Conservation (phyloP, 2,113 vertebrate genomes). For the Epinephelus cyanopodus region DNA sequence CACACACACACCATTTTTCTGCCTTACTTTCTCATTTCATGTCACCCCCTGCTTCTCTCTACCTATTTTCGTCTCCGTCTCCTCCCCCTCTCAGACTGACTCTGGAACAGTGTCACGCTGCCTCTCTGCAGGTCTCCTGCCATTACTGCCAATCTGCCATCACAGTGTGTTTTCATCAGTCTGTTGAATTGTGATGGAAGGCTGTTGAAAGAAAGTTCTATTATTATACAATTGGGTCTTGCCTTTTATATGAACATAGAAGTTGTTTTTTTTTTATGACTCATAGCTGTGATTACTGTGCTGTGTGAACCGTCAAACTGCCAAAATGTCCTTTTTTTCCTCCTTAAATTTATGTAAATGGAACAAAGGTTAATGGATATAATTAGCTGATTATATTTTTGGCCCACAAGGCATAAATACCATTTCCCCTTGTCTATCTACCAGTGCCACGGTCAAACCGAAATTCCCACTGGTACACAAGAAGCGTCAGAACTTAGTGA, state of each 20-base stretch:
- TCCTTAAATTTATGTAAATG: background rate
- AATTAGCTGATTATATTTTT: background rate
- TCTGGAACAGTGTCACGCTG: constrained; percentile 6
- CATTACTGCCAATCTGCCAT: constrained; percentile 36
- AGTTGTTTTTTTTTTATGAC: background rate
- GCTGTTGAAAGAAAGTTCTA: constrained; percentile 2
- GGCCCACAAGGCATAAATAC: background rate
- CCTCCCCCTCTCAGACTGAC: constrained; percentile 5
- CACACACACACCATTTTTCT: background rate
- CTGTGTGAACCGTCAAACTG: background rate
- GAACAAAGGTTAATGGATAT: background rate
- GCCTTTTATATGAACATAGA: background rate
- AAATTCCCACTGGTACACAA: background rate
- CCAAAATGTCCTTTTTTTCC: background rate
- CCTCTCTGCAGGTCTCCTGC: constrained; percentile 34
- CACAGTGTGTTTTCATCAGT: background rate
- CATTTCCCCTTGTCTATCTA: background rate
- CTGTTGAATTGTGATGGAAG: background rate
- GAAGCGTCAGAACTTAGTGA: background rate
- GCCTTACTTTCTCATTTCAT: constrained; percentile 10
- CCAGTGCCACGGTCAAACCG: background rate
- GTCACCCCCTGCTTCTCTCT: constrained; percentile 3
- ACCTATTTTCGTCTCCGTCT: constrained; percentile 40
- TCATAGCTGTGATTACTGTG: background rate
- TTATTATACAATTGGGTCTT: background rate